Conservation (phyloP, 2,888 invertebrate species). For the Argynnis bischoffii region DNA sequence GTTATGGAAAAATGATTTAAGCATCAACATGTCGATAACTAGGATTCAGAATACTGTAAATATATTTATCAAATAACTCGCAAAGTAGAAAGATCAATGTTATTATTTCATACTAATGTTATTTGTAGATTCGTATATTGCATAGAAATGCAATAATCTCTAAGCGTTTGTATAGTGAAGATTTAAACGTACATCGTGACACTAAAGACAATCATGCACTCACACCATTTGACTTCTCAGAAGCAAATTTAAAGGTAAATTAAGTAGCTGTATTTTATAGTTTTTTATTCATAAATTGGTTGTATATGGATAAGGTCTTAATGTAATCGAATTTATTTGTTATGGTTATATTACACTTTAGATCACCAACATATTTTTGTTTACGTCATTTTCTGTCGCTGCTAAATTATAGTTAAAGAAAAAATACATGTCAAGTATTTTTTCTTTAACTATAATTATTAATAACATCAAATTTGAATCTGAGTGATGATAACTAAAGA, state of each 20-base stretch:
- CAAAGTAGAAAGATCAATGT: background rate
- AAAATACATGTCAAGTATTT: no score
- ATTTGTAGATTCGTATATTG: conserved; percentile 38
- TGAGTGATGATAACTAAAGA: no score
- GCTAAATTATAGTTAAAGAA: no score
- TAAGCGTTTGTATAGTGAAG: conserved; percentile 51
- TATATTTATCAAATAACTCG: background rate
- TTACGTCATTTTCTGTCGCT: no score
- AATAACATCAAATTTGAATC: no score
- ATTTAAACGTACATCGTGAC: conserved; percentile 63
- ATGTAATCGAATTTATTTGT: no score
- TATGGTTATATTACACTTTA: no score
- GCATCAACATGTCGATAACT: background rate
- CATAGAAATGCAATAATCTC: conserved; percentile 53
- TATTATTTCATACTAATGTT: background rate
- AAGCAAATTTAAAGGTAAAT: conserved; percentile 63
- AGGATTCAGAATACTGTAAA: conserved; percentile 4
- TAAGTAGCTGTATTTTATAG: background rate
- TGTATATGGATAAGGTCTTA: no score
- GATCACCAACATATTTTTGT: no score
- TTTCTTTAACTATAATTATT: no score
- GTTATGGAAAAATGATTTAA: no score
- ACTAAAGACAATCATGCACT: conserved; percentile 55
- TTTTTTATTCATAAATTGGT: no score
- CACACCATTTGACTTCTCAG: conserved; percentile 68